Evolutionary conservation across 2,888 invertebrate genomes (phyloP).

Genomic region (Crocallis elinguaria): DNA sequence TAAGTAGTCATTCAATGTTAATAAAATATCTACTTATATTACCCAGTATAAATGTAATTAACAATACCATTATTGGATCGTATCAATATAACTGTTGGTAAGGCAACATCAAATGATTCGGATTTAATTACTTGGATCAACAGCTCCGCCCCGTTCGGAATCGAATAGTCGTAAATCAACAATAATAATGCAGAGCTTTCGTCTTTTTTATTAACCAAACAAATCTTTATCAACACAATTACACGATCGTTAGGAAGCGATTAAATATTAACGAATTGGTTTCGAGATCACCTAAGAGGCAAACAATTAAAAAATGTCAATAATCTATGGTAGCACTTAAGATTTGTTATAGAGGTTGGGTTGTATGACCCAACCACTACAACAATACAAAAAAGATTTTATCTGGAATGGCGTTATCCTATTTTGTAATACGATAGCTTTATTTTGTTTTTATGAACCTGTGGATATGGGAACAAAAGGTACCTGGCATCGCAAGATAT

Average conservation of each 20-base stretch:
- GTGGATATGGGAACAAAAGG: slow-evolving; percentile 12
- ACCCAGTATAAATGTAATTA: slow-evolving; percentile 62
- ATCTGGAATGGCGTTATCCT: slow-evolving; percentile 58
- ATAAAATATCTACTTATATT: slow-evolving; percentile 53
- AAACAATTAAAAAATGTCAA: slow-evolving; percentile 10
- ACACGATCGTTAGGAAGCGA: slow-evolving; percentile 75
- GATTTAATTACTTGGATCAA: slow-evolving; percentile 75
- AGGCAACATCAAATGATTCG: slow-evolving; percentile 68
- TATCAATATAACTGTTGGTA: slow-evolving; percentile 66
- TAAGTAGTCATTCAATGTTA: slow-evolving; percentile 56
- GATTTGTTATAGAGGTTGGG: slow-evolving; percentile 24
- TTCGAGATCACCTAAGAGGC: slow-evolving; percentile 42
- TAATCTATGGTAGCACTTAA: slow-evolving; percentile 12
- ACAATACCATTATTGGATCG: slow-evolving; percentile 64
- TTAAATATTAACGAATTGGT: slow-evolving; percentile 62
- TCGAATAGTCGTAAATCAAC: slow-evolving; percentile 72
- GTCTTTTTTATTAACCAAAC: slow-evolving; percentile 70
- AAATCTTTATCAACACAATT: slow-evolving; percentile 80
- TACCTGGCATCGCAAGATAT: slow-evolving; percentile 10
- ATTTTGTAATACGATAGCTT: slow-evolving; percentile 65
- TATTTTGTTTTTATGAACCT: slow-evolving; percentile 47
- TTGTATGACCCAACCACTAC: slow-evolving; percentile 34
- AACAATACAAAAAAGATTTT: slow-evolving; percentile 41
- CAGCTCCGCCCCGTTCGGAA: slow-evolving; percentile 67
- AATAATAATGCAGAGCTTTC: slow-evolving; percentile 68